Base-by-base conservation (phyloP, 2,888 invertebrate species). In the Galerucella calmariensis region DNA sequence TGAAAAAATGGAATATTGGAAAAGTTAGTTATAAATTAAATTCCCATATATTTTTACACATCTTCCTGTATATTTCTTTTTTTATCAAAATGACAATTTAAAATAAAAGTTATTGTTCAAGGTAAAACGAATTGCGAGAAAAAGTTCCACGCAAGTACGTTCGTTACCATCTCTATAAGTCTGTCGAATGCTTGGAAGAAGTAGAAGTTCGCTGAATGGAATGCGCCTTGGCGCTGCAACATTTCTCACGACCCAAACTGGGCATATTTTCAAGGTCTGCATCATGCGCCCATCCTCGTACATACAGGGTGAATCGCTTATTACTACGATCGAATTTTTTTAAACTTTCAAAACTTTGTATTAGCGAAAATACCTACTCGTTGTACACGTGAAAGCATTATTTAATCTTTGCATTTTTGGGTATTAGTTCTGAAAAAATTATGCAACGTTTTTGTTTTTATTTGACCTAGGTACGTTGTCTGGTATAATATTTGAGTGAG, bases 181-280 rank as follows among this genome's bases (percentile, higher is more conserved):
- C 63, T 65, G 44, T 46, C 46, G 63, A 65, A 65, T 65, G 63
- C 44, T 65, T 65, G 46, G 46, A 65, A 65, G 63, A 65, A 65
- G 76, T 72, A 76, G 75, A 72, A 72, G 72, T 74, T 76, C 72
- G 74, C 75, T 72, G 61, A 69, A 51, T 66, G 81, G 81, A 82
- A 81, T 82, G 81, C 80, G 80, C 76, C 81, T 82, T 77, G 81
- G 81, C 81, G 82, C 79, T 81, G 82, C 79, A 79, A 80, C 77
- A 75, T 85, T 72, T 85, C 85, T 84, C 85, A 85, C 85, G 85
- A 82, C 82, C 84, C 85, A 84, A 84, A 84, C 81, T 81, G 81
- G 75, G 78, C 73, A 69, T 75, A 74, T 69, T 78, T 74, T 76
- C 81, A 81, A 81, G 81, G 81, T 75, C 81, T 75, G 72, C 69